Evolutionary conservation across 1,140 invertebrate species (phyloP).

Genomic region (Pinna nobilis): DNA sequence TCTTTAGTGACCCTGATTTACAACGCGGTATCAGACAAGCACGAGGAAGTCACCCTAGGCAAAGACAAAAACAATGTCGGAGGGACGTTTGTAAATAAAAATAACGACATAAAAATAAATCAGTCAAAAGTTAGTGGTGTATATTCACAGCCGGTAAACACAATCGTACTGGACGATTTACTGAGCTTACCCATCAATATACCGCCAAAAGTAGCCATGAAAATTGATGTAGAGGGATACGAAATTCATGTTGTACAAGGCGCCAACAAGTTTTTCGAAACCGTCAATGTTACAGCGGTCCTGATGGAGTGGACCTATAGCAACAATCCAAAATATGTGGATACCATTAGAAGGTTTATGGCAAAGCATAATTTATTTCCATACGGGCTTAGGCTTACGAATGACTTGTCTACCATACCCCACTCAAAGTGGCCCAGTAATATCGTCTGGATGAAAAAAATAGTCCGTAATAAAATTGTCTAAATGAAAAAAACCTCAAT

Average conservation of each 20-base stretch:
- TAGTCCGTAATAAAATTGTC: no score
- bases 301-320: constrained; percentile 41
- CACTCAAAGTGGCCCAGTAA: not conserved
- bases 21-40: constrained; percentile 27
- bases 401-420: not conserved
- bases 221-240: constrained; percentile 43
- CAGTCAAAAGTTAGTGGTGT: not conserved
- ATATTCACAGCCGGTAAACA: constrained; percentile 8
- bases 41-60: constrained; percentile 27
- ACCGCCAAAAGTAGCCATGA: constrained; percentile 28
- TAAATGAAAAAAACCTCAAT: no score
- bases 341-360: constrained; percentile 33
- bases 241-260: constrained; percentile 36
- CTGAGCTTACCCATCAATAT: constrained; percentile 24
- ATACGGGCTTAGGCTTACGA: not conserved
- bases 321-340: constrained; percentile 5
- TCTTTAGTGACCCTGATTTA: constrained; percentile 20
- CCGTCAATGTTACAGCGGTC: constrained; percentile 15
- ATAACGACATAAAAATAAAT: constrained; percentile 28
- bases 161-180: constrained; percentile 33
- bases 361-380: constrained; percentile 17
- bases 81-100: constrained; percentile 28
- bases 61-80: constrained; percentile 32
- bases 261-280: constrained; percentile 27
- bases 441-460: constrained; percentile 15